These are phyloP conservation scores for Micromesistius poutassou DNA, from an alignment of 2,797 vertebrate species.

Conservation along the genomic window DNA sequence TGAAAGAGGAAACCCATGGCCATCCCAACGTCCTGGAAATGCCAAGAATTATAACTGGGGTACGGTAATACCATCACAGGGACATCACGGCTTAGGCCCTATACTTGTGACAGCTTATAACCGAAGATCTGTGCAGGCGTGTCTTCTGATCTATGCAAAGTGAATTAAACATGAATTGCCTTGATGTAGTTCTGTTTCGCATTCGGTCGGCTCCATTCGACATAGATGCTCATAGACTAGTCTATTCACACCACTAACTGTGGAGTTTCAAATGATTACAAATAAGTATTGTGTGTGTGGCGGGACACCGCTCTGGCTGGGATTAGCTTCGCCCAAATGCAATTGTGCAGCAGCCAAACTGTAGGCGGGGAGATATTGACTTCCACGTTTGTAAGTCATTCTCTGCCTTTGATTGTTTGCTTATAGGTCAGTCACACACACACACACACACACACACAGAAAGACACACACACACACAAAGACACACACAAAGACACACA, in stretches of 20 bases:
- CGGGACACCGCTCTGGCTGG: not conserved
- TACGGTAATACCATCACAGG: not conserved
- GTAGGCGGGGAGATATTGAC: not conserved
- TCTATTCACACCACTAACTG: not conserved
- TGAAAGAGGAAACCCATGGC: not conserved
- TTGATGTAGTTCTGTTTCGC: not conserved
- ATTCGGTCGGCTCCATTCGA: not conserved
- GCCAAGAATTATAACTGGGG: not conserved
- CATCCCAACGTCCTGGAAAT: not conserved
- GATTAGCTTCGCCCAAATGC: too few relatives aligned
- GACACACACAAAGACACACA: not conserved
- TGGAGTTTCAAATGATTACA: too few relatives aligned
- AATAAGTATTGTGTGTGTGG: not conserved
- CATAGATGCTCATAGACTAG: not conserved
- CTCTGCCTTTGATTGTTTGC: not conserved
- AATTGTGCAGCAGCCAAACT: not conserved
- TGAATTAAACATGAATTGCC: slow-evolving; percentile 3
- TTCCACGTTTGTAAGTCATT: not conserved
- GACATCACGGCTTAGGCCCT: not conserved
- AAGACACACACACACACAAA: not conserved
- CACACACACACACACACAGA: not conserved
- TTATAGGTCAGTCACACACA: not conserved
- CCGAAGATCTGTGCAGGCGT: not conserved
- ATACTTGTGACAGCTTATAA: not conserved
- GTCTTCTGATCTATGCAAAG: slow-evolving; percentile 1